These are phyloP conservation scores for Panzeria rudis DNA, from an alignment of 2,888 invertebrate species.

Conservation along the genomic window DNA sequence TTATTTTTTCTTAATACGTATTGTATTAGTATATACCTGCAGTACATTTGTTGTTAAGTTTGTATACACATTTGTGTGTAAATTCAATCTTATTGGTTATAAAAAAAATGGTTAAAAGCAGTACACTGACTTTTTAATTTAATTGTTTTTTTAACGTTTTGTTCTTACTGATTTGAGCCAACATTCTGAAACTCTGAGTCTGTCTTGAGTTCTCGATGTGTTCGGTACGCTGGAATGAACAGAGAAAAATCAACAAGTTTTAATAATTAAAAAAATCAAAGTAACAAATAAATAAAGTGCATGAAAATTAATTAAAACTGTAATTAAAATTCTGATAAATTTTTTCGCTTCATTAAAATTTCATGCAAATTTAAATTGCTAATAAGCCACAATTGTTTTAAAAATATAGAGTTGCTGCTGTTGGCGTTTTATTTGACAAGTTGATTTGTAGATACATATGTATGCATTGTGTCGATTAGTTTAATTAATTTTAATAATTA, in stretches of 20 bases:
- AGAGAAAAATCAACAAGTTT: slow-evolving; percentile 34
- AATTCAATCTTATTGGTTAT: slow-evolving; percentile 10
- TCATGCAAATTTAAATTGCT: slow-evolving; percentile 1
- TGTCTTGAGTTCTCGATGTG: slow-evolving; percentile 78
- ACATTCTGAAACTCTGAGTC: slow-evolving; percentile 77
- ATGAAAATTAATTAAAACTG: slow-evolving; percentile 26
- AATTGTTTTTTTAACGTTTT: slow-evolving; percentile 27
- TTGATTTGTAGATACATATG: slow-evolving; percentile 2
- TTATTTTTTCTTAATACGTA: neutral
- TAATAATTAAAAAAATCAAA: slow-evolving; percentile 38
- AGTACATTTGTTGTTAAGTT: too few relatives aligned
- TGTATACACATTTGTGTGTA: neutral
- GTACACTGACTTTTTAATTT: neutral
- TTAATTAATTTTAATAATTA: slow-evolving; percentile 20
- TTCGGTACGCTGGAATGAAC: slow-evolving; percentile 74
- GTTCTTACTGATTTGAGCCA: slow-evolving; percentile 74
- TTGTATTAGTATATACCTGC: neutral
- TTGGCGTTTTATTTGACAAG: slow-evolving; percentile 6
- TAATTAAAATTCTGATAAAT: slow-evolving; percentile 22
- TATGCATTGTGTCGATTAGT: neutral
- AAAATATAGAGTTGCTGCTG: neutral
- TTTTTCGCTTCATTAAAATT: slow-evolving; percentile 4
- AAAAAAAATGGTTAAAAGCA: slow-evolving; percentile 33
- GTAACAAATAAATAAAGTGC: slow-evolving; percentile 16
- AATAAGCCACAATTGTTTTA: neutral